A percentile compares a stretch with the other conserved stretches of the same genome.
These are phyloP conservation scores for Trichechus manatus DNA, from an alignment of 2,113 vertebrate species.

Conservation along the genomic window DNA sequence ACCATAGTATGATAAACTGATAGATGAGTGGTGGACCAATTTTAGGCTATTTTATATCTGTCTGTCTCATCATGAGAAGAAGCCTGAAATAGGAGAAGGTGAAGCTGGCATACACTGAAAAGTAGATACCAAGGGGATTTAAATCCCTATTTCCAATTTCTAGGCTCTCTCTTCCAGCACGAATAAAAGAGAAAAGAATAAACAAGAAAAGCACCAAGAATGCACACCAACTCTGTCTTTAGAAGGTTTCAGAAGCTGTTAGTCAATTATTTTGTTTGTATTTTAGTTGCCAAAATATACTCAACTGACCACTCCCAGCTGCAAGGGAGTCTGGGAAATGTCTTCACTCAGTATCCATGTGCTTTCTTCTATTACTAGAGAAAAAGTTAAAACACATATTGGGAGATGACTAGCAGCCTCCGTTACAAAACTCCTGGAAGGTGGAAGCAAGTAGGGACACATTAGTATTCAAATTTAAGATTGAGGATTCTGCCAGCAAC, in stretches of 20 bases:
- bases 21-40: background rate
- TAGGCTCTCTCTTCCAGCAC: no score
- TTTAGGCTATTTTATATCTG: fast-evolving
- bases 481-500: background rate
- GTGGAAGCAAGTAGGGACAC: fast-evolving
- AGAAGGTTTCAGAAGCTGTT: background rate
- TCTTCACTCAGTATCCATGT: no score
- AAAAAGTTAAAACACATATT: background rate
- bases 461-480: background rate
- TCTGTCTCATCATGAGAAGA: background rate
- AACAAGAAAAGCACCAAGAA: background rate
- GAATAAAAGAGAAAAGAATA: no score
- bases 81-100: no score
- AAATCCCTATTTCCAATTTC: background rate
- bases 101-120: background rate
- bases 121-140: background rate
- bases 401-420: no score
- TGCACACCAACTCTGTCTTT: background rate
- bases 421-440: background rate
- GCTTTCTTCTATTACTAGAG: background rate
- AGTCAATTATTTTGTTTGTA: background rate
- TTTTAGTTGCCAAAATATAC: background rate
- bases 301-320: fast-evolving
- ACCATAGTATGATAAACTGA: background rate
- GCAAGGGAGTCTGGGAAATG: background rate